These are phyloP conservation scores for Perizoma flavofasciatum DNA, from an alignment of 2,888 invertebrate species.

Conservation along the genomic window DNA sequence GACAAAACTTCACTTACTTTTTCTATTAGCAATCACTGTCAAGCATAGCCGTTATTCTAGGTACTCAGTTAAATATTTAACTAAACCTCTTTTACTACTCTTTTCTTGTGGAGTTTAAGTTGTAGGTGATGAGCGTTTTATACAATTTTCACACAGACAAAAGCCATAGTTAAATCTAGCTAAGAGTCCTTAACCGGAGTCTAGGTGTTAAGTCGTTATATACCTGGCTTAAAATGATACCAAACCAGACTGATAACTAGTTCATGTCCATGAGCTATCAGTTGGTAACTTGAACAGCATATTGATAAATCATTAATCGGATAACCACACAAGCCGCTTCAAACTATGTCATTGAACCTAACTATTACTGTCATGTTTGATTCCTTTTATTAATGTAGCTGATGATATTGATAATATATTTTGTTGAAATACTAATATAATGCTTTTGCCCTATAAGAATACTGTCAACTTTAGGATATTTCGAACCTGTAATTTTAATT, in stretches of 20 bases:
- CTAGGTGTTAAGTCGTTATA: too few species aligned
- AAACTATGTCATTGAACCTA: conserved; percentile 53
- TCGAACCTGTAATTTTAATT: too few species aligned
- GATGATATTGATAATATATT: not conserved
- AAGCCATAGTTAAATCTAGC: too few species aligned
- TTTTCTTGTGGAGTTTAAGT: conserved; percentile 33
- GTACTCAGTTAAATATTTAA: conserved; percentile 65
- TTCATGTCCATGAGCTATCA: not conserved
- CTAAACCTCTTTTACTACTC: conserved; percentile 50
- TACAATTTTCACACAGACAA: too few species aligned
- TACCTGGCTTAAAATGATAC: too few species aligned
- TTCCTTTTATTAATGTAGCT: not conserved
- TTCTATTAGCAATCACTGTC: conserved; percentile 66
- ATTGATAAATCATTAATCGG: conserved; percentile 62
- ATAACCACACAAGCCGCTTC: conserved; percentile 46
- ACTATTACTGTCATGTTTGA: conserved; percentile 51
- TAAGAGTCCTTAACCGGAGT: too few species aligned
- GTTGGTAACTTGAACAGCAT: conserved; percentile 30
- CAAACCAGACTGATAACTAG: too few species aligned
- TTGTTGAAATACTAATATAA: too few species aligned
- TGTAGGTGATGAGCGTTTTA: conserved; percentile 12
- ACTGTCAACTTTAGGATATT: too few species aligned
- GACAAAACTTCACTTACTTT: conserved; percentile 12
- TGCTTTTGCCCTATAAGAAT: too few species aligned
- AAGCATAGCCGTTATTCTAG: conserved; percentile 51